Evolutionary conservation across 92 coral and sea anemone genomes (phyloP).

Genomic region (Siderastrea radians): DNA sequence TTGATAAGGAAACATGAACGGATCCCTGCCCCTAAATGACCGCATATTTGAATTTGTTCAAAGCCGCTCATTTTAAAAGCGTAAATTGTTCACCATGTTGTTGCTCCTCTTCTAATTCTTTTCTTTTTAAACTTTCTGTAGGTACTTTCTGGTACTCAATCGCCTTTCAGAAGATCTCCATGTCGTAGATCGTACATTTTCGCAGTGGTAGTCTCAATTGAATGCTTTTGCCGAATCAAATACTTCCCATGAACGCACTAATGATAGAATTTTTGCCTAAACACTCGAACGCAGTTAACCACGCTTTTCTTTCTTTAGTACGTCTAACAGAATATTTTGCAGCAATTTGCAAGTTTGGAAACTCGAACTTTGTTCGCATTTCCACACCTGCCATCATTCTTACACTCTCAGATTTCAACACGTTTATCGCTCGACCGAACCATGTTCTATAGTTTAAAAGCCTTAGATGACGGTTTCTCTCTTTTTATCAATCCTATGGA

Average conservation of each 20-base stretch:
- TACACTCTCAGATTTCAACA: slow-evolving; percentile 5
- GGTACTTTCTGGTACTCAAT: too few species aligned
- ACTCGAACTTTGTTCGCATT: slow-evolving; percentile 13
- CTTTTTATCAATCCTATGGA: too few species aligned
- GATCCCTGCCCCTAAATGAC: too few species aligned
- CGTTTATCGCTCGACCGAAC: not conserved
- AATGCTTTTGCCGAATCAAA: not conserved
- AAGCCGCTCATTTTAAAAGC: too few species aligned
- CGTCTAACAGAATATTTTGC: slow-evolving; percentile 25
- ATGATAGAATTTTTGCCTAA: slow-evolving; percentile 27
- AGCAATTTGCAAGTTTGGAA: slow-evolving; percentile 22
- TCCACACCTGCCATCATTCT: not conserved
- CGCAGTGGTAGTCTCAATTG: not conserved
- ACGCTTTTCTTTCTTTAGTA: slow-evolving; percentile 18
- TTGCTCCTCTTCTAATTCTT: too few species aligned
- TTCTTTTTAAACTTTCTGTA: too few species aligned
- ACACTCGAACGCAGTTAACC: slow-evolving; percentile 19
- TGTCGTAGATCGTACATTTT: slow-evolving; percentile 20
- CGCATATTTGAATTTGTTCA: too few species aligned
- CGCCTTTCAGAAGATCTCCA: not conserved
- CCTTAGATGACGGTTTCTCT: not conserved
- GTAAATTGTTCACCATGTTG: too few species aligned
- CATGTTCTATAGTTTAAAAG: slow-evolving; percentile 14
- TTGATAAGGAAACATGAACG: too few species aligned
- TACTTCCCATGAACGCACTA: not conserved